A percentile compares a stretch with the other conserved stretches of the same genome.
phyloP scores from a whole-genome alignment of 1,140 invertebrate genomes.

The Trichonephila clavata region DNA sequence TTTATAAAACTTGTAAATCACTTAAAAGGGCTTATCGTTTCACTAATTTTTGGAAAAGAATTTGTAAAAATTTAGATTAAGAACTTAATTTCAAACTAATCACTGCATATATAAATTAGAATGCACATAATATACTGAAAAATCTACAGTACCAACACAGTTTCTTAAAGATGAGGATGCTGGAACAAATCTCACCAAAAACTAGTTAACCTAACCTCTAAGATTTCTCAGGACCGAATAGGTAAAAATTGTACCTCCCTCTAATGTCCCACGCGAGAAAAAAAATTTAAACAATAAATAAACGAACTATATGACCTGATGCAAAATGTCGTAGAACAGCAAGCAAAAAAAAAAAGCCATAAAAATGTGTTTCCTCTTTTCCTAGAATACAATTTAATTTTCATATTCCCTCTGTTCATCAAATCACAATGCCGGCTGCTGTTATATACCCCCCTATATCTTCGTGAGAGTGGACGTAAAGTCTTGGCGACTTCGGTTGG shows the following conservation, averaged over 20 bases:
- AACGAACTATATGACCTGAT: not conserved
- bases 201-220: not conserved
- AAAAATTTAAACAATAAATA: not conserved
- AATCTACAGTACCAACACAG: not conserved
- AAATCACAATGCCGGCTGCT: not conserved
- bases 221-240: not conserved
- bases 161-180: not conserved
- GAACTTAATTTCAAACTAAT: too few relatives aligned
- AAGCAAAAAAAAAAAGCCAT: not conserved
- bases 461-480: not conserved
- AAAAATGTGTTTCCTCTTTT: not conserved
- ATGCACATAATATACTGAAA: not conserved
- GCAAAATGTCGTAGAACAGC: not conserved
- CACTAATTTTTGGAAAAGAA: too few relatives aligned
- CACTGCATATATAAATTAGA: too few relatives aligned
- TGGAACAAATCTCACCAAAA: not conserved
- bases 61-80: too few relatives aligned
- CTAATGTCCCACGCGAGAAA: too few relatives aligned
- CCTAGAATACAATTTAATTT: conserved; percentile 5
- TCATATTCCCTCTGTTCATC: conserved; percentile 3
- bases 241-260: not conserved
- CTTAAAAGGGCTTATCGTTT: too few relatives aligned
- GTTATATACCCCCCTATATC: not conserved
- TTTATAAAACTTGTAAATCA: too few relatives aligned
- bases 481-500: not conserved